These are phyloP conservation scores for pig (Sus scrofa) DNA, from an alignment of 2,113 vertebrate genomes.

Conservation along the genomic window T2T-Sscrofa CM000815.6:79737001-79737500, in stretches of 20 bases:
- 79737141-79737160: not conserved
- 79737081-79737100: not conserved
- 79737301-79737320: not conserved
- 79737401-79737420: not conserved
- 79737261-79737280: not conserved
- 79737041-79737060: not conserved
- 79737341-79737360: not conserved
- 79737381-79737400: not conserved
- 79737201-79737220: not conserved
- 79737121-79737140: not conserved
- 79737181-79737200: not conserved
- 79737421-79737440: not conserved
- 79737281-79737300: not conserved
- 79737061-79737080: not conserved
- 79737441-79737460: not conserved
- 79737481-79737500: not conserved
- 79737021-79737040: not conserved
- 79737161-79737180: not conserved
- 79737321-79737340: not conserved
- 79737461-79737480: not conserved
- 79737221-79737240: not conserved
- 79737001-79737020: not conserved
- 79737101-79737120: accelerated
- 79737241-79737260: not conserved
- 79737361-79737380: not conserved